Evolutionary conservation across 1,140 invertebrate species (phyloP), one percentile per base, ranked within the genome.

Genomic region (Acromyrmex echinatior): DNA sequence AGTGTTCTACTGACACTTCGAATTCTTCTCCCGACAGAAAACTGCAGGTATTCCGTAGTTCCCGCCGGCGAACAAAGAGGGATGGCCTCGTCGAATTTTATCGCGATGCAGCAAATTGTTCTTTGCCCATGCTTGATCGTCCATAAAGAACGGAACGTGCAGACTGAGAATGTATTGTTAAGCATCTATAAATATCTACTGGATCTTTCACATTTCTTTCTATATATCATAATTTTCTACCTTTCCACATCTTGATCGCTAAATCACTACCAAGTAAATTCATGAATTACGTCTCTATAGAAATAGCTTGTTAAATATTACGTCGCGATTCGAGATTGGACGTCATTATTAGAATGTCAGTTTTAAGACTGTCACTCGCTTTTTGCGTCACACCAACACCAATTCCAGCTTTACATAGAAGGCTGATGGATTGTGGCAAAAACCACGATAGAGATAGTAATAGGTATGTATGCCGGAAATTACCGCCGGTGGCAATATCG

Each of bases 21-120:
- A 35, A 71, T 71, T 71, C 51, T 58, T 81, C 35, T 35, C 31
- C 35, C 31, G 79, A 39, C 35, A n/a, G 21, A 81, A 28, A 81
- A 58, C 66, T 25, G 21, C 53, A 39, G 49, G 49, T 65, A 35
- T 78, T 60, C 45, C 18, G 58, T 51, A 77, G 28, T 85, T 77
- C 39, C 56, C 81, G 58, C 60, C 21, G 81, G 71, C 56, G 71
- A 77, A 85, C 81, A 85, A 85, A 85, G 71, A 25, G 45, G 28
- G 28, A 62, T 16, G 45, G 81, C 73, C 62, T 77, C 45, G 35
- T 74, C 73, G 73, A 85, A 85, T 85, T 85, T 85, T 77, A 85
- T 76, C 70, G 71, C 81, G 73, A 86, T 66, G 74, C 25, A 68
- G 74, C 60, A 77, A 80, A 88, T 86, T 88, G 76, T 74, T 70